These are phyloP conservation scores for Aphodius granarius DNA, from an alignment of 2,888 invertebrate genomes.

Conservation along the genomic window DNA sequence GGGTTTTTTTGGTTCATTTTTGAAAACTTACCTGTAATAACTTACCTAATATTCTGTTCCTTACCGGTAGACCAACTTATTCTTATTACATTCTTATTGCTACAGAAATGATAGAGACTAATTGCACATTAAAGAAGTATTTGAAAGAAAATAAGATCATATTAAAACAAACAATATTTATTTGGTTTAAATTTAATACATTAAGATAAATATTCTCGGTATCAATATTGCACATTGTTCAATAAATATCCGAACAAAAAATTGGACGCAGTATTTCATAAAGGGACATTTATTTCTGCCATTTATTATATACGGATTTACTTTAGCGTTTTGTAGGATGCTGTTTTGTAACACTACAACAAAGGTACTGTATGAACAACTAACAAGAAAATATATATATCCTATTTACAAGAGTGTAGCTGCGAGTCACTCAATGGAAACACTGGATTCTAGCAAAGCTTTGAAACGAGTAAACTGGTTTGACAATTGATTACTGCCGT, in stretches of 20 bases:
- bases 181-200: conserved; percentile 14
- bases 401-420: conserved; percentile 11
- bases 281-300: conserved; percentile 4
- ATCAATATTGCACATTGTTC: conserved; percentile 13
- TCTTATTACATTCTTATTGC: too few relatives aligned
- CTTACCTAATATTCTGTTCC: not conserved
- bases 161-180: conserved; percentile 11
- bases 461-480: not conserved
- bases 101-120: not conserved
- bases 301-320: not conserved
- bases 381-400: conserved; percentile 7
- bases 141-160: conserved; percentile 4
- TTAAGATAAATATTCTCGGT: conserved; percentile 11
- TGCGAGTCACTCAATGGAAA: not conserved
- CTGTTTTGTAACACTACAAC: conserved; percentile 11
- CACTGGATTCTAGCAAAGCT: conserved; percentile 3
- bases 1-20: not conserved
- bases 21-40: too few relatives aligned
- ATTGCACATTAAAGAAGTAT: not conserved
- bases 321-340: not conserved
- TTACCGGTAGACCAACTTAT: too few relatives aligned
- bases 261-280: conserved; percentile 11
- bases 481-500: not conserved
- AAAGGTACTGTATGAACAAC: conserved; percentile 5
- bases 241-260: conserved; percentile 6